Evolutionary conservation across 1,140 invertebrate genomes (phyloP).

Genomic region (Scylla paramamosain): DNA sequence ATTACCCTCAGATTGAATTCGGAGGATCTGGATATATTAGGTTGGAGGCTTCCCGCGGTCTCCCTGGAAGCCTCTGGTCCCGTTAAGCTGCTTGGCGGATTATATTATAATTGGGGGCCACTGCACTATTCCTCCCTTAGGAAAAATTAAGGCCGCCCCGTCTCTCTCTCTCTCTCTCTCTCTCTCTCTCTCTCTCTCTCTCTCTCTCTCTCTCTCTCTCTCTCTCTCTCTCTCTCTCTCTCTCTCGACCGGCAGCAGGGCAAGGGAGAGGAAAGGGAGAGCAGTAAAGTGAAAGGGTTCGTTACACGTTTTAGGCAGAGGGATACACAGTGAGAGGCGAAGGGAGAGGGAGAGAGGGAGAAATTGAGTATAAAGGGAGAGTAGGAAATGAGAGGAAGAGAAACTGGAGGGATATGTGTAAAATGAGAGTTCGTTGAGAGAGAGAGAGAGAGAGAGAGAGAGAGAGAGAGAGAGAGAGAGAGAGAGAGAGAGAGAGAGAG

Average conservation of each 20-base stretch:
- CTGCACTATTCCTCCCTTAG: slow-evolving; percentile 14
- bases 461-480: slow-evolving; percentile 50
- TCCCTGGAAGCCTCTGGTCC: background rate
- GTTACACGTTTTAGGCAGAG: background rate
- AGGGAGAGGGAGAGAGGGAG: too few species aligned
- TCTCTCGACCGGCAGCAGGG: background rate
- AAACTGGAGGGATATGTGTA: too few species aligned
- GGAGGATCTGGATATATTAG: slow-evolving; percentile 64
- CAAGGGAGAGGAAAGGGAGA: too few species aligned
- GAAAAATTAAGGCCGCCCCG: slow-evolving; percentile 38
- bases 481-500: slow-evolving; percentile 26
- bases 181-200: too few species aligned
- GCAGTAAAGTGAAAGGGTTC: background rate
- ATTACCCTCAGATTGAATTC: slow-evolving; percentile 72
- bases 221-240: slow-evolving; percentile 47
- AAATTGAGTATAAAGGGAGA: too few species aligned
- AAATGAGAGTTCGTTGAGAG: background rate
- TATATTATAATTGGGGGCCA: slow-evolving; percentile 63
- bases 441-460: slow-evolving; percentile 50
- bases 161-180: too few species aligned
- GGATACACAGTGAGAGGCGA: background rate
- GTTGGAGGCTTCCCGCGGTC: background rate
- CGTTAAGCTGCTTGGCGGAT: slow-evolving; percentile 57
- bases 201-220: background rate
- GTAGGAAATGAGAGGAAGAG: too few species aligned